Evolutionary conservation across 2,113 vertebrate species (phyloP).

Genomic region (Calidris pugnax): DNA sequence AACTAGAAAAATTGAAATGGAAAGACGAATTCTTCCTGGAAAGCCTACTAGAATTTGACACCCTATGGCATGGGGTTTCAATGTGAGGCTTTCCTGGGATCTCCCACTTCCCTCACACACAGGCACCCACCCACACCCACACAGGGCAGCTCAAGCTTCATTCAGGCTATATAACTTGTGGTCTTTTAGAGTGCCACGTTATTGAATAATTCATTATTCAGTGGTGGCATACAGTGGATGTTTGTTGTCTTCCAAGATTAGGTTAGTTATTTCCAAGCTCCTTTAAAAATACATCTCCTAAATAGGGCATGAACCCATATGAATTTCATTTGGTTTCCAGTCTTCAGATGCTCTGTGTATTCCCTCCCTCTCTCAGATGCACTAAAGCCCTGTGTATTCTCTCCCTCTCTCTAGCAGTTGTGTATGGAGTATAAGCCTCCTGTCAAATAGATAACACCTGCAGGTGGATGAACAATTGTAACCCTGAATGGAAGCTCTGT

Average conservation of each 20-base stretch:
- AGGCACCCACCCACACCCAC: rapidly evolving
- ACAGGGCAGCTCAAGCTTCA: not conserved
- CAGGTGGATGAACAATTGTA: not conserved
- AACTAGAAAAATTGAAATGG: not conserved
- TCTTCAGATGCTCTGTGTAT: not conserved
- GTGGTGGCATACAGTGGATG: not conserved
- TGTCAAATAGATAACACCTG: not conserved
- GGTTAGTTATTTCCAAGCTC: not conserved
- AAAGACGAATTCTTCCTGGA: not conserved
- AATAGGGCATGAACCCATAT: not conserved
- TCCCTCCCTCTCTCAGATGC: not conserved
- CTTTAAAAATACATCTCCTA: not conserved
- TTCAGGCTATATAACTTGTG: not conserved
- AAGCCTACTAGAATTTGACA: not conserved
- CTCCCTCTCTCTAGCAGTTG: not conserved
- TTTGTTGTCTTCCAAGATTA: not conserved
- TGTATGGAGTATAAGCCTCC: not conserved
- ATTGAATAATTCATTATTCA: not conserved
- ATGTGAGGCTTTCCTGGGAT: not conserved
- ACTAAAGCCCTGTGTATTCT: too few relatives aligned
- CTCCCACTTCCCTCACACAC: not conserved
- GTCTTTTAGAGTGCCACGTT: not conserved
- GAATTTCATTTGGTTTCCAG: not conserved
- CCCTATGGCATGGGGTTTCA: not conserved
- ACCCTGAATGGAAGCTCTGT: not conserved